phyloP scores from a whole-genome alignment of 2,888 invertebrate genomes.

The Polietes domitor region DNA sequence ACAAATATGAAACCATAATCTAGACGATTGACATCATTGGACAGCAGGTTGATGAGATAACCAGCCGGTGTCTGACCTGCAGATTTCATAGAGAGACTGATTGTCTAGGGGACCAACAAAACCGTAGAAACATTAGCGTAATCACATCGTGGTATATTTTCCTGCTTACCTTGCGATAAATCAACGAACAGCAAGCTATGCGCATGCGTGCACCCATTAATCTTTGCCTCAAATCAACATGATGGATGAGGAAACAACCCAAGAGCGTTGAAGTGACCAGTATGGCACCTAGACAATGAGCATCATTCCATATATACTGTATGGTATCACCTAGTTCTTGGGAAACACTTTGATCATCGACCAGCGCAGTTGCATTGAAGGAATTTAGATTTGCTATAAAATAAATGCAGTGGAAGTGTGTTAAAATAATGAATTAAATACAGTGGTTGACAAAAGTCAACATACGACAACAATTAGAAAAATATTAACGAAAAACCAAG shows the following conservation, averaged over 20 bases:
- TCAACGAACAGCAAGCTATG: constrained; percentile 85
- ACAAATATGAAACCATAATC: constrained; percentile 92
- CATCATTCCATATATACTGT: constrained; percentile 76
- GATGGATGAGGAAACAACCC: constrained; percentile 79
- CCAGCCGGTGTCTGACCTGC: constrained; percentile 89
- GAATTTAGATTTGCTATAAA: constrained; percentile 45
- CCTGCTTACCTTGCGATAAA: constrained; percentile 85
- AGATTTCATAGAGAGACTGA: constrained; percentile 86
- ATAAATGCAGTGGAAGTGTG: background rate
- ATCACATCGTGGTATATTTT: background rate
- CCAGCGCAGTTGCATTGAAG: constrained; percentile 17
- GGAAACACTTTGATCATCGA: constrained; percentile 41
- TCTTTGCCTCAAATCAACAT: constrained; percentile 78
- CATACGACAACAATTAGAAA: too few relatives aligned
- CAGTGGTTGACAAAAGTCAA: too few relatives aligned
- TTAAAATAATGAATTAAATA: background rate
- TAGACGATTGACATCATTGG: constrained; percentile 96
- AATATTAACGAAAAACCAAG: too few relatives aligned
- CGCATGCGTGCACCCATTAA: constrained; percentile 85
- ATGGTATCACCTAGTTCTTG: constrained; percentile 61
- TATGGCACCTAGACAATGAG: constrained; percentile 76
- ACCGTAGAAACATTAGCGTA: constrained; percentile 40
- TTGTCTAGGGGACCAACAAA: constrained; percentile 82
- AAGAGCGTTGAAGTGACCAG: constrained; percentile 77
- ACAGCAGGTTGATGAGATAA: constrained; percentile 95